Conservation (phyloP, 2,797 vertebrate genomes). For the Tragelaphus eurycerus region DNA sequence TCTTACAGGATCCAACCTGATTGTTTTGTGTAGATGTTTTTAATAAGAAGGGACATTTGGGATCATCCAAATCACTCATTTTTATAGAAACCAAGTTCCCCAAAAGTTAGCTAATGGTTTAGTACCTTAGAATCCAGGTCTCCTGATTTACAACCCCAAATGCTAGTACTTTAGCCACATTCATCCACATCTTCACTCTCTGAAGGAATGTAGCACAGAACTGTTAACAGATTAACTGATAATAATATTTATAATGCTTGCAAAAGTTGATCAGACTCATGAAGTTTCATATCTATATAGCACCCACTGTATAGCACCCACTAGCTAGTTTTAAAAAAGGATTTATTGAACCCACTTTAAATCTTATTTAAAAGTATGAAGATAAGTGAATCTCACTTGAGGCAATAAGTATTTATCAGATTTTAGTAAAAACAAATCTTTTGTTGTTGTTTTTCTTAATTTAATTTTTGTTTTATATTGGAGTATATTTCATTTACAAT, state of each 20-base stretch:
- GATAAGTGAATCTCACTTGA: slow-evolving; percentile 30
- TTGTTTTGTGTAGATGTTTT: background rate
- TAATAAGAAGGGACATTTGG: background rate
- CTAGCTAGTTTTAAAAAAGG: background rate
- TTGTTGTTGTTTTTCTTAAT: background rate
- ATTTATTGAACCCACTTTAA: slow-evolving; percentile 34
- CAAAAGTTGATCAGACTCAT: background rate
- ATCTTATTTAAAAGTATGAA: slow-evolving; percentile 14
- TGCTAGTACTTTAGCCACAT: background rate
- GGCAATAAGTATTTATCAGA: slow-evolving; percentile 35
- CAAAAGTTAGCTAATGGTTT: background rate
- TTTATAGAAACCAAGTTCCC: background rate
- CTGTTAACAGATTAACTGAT: background rate
- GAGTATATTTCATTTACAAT: background rate
- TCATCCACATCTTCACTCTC: background rate
- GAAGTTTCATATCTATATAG: background rate
- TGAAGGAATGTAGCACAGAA: background rate
- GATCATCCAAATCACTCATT: background rate
- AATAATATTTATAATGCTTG: background rate
- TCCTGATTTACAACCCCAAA: background rate
- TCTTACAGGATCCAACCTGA: background rate
- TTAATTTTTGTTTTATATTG: background rate
- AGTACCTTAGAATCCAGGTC: background rate
- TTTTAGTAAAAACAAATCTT: slow-evolving; percentile 19
- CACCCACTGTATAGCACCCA: background rate